Conservation (phyloP, 2,888 invertebrate species). For the Siphlonurus alternatus region DNA sequence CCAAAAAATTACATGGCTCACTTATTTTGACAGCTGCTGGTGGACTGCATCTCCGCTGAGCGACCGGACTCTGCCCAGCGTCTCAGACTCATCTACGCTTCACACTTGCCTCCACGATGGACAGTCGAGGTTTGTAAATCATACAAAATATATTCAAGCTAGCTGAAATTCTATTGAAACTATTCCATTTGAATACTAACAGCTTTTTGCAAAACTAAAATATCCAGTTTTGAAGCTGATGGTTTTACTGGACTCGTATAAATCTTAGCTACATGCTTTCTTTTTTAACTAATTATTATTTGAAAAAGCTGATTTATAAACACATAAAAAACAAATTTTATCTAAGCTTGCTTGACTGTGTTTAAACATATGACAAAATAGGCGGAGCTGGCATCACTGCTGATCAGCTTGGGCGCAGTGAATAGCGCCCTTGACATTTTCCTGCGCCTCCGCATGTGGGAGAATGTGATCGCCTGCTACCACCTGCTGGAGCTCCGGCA, state of each 20-base stretch:
- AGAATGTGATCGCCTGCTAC: constrained; percentile 84
- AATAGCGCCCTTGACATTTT: constrained; percentile 73
- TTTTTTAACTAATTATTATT: constrained; percentile 4
- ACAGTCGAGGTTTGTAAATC: constrained; percentile 35
- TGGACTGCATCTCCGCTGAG: constrained; percentile 34
- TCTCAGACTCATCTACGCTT: constrained; percentile 46
- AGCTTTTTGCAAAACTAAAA: too few species aligned
- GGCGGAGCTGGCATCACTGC: constrained; percentile 57
- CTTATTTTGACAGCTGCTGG: constrained; percentile 28
- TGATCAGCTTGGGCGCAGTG: constrained; percentile 62
- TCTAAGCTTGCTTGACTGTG: background rate
- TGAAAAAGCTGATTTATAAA: background rate
- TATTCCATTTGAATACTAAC: background rate
- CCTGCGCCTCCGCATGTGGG: constrained; percentile 65
- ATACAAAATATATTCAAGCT: background rate
- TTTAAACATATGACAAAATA: constrained; percentile 15
- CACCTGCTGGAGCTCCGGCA: constrained; percentile 65
- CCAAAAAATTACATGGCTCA: background rate
- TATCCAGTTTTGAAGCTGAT: too few species aligned
- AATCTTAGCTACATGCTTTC: too few species aligned
- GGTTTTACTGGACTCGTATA: too few species aligned
- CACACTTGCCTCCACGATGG: constrained; percentile 58
- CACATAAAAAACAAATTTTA: constrained; percentile 5
- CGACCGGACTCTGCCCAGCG: constrained; percentile 30
- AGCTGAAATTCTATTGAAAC: background rate